phyloP scores from a whole-genome alignment of 1,140 invertebrate genomes.

The Macrobrachium rosenbergii region DNA sequence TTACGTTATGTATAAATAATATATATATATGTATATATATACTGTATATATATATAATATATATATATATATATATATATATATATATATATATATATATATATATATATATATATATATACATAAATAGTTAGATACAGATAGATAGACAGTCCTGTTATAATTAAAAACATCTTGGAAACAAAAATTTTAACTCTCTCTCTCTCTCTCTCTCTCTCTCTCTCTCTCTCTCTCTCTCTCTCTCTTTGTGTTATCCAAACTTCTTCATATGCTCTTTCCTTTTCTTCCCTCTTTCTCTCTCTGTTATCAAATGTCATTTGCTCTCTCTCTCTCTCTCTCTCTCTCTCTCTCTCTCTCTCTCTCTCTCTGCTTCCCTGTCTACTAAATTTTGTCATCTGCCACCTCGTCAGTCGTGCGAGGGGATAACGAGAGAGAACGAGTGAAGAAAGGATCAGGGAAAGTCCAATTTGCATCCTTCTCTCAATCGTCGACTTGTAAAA shows the following conservation, averaged over 20 bases:
- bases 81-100: too few species aligned
- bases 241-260: background rate
- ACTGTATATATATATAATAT: too few species aligned
- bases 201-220: slow-evolving; percentile 2
- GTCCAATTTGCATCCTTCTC: slow-evolving; percentile 62
- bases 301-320: background rate
- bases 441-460: slow-evolving; percentile 49
- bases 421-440: slow-evolving; percentile 59
- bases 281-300: background rate
- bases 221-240: too few species aligned
- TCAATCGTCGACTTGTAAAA: slow-evolving; percentile 63
- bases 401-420: slow-evolving; percentile 45
- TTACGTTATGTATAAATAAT: too few species aligned
- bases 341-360: background rate
- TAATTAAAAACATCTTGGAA: too few species aligned
- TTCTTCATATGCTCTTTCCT: background rate
- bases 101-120: too few species aligned
- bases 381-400: slow-evolving; percentile 51
- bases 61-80: too few species aligned
- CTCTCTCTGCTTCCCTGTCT: background rate
- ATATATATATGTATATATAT: too few species aligned
- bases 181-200: background rate
- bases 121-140: too few species aligned
- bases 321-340: background rate
- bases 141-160: too few species aligned